These are phyloP conservation scores for Chaitophorus viminalis DNA, from an alignment of 2,888 invertebrate genomes.

Conservation along the genomic window DNA sequence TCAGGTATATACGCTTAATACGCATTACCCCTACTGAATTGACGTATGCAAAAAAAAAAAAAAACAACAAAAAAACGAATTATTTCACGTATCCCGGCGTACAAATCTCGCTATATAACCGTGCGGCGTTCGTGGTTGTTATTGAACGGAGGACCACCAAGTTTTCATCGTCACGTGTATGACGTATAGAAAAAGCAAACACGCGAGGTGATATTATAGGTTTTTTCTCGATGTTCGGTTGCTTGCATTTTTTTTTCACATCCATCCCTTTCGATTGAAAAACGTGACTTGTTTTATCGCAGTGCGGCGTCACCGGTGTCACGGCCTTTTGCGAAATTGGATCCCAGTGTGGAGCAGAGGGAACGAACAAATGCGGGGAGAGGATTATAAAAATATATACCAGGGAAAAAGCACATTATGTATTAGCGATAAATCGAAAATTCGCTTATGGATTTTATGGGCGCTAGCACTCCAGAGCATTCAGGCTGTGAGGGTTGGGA, in stretches of 20 bases:
- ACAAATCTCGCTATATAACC: not conserved
- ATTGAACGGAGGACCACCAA: not conserved
- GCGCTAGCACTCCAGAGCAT: not conserved
- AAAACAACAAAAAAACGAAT: not conserved
- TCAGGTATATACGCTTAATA: not conserved
- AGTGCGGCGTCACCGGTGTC: slow-evolving; percentile 53
- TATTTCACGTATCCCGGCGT: not conserved
- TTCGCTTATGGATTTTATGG: slow-evolving; percentile 37
- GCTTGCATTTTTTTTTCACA: slow-evolving; percentile 34
- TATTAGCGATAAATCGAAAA: slow-evolving; percentile 55
- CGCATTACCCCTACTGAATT: not conserved
- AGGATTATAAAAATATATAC: slow-evolving; percentile 55
- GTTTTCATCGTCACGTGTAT: slow-evolving; percentile 18
- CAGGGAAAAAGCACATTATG: slow-evolving; percentile 31
- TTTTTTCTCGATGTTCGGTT: not conserved
- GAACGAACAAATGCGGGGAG: not conserved
- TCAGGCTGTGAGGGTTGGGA: slow-evolving; percentile 18
- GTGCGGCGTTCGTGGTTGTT: not conserved
- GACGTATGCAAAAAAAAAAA: not conserved
- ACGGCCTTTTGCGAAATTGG: slow-evolving; percentile 58
- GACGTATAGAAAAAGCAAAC: slow-evolving; percentile 40
- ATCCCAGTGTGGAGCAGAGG: not conserved
- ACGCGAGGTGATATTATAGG: slow-evolving; percentile 37
- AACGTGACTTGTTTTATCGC: slow-evolving; percentile 60
- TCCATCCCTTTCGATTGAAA: slow-evolving; percentile 52